Evolutionary conservation across 2,797 vertebrate species (phyloP).

Genomic region (Hippocampus kuda): DNA sequence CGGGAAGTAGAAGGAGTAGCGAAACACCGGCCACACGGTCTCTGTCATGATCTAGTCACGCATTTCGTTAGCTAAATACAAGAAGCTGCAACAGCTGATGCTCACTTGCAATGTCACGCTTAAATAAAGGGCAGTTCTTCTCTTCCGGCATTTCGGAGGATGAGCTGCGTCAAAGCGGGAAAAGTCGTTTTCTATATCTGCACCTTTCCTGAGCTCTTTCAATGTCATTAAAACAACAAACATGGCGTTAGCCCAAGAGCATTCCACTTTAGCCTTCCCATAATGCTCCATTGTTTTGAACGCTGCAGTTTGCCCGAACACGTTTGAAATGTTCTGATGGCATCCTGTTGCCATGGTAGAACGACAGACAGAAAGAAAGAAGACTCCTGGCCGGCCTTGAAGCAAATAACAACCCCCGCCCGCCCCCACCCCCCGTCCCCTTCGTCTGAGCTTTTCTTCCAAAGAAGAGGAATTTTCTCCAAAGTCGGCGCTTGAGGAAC

Average conservation of each 20-base stretch:
- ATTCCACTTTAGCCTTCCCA: not conserved
- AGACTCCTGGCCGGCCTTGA: not conserved
- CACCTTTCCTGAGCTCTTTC: not conserved
- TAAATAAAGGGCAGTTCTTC: no score
- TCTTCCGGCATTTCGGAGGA: no score
- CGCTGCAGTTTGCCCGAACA: not conserved
- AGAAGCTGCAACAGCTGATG: no score
- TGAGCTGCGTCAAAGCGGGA: no score
- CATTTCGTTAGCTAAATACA: no score
- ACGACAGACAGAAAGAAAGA: not conserved
- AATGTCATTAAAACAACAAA: not conserved
- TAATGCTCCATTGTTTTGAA: not conserved
- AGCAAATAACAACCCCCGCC: not conserved
- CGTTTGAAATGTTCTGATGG: not conserved
- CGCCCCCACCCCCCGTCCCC: not conserved
- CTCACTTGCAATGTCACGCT: no score
- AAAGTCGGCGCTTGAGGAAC: slow-evolving; percentile 25
- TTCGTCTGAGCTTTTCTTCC: not conserved
- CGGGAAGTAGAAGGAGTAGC: no score
- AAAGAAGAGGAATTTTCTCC: slow-evolving; percentile 2
- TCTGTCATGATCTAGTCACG: no score
- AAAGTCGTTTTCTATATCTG: not conserved
- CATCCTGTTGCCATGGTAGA: slow-evolving; percentile 1
- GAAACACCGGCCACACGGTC: no score
- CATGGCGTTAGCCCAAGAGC: not conserved